Evolutionary conservation across 2,113 vertebrate species (phyloP), one percentile per base, ranked within the genome.

Genomic region (Kobus ellipsiprymnus): DNA sequence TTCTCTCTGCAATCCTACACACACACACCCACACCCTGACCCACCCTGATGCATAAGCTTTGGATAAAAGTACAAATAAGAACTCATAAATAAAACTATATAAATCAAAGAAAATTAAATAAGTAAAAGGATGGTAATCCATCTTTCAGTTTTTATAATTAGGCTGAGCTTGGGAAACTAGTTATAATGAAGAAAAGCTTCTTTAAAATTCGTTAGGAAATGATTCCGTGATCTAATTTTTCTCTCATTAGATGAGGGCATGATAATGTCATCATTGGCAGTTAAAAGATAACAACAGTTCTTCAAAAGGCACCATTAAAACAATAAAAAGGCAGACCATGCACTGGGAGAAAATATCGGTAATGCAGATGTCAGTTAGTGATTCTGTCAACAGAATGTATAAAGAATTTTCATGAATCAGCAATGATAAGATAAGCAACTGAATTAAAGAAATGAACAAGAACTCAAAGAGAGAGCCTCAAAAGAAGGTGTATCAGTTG

Each of bases 151-250:
- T 94, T 82, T 88, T 52, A 44, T 86, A 90, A 89, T 96, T 91
- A 84, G 9, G 4, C 21, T 50, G 16, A 85, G 30, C 50, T 95
- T 50, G 95, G 74, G 52, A 97, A 97, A 92, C 40, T 91, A 67
- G 3, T 87, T 50, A 90, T 95, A 96, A 96, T 96, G 60, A 89
- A 96, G 59, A 94, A 94, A 93, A 64, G 27, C 50, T 93, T 44
- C 40, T 93, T 89, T 97, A 50, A 92, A 77, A 83, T 94, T 93
- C 54, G 55, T 95, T 89, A 93, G 27, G 44, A 91, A 91, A 86
- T 94, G 50, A 95, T 78, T 92, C 80, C 10, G 40, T 89, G 48
- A 78, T 95, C 90, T 83, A 13, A 82, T 86, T 97, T 94, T 93
- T 84, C 87, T 96, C 48, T 95, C 48, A 64, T 93, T 91, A 95